phyloP scores from a whole-genome alignment of 35 echinoderm and acorn worm genomes.

The Nesometra sesokonis region DNA sequence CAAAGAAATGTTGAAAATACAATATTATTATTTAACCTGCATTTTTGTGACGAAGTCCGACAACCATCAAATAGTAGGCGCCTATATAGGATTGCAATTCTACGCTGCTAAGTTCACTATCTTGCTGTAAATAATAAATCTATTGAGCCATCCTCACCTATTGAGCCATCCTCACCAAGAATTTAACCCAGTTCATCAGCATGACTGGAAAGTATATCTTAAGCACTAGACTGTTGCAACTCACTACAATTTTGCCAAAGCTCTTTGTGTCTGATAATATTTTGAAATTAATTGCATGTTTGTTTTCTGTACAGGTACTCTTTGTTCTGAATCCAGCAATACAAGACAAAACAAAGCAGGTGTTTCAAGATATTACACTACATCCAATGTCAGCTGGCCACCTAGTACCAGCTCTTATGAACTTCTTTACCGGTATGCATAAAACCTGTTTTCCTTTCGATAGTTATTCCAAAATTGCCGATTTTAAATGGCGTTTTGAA shows the following conservation, averaged over 20 bases:
- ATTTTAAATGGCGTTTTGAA: too few relatives aligned
- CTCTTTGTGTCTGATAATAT: background rate
- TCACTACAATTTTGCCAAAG: background rate
- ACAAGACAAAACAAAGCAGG: conserved; percentile 72
- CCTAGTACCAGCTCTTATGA: conserved; percentile 90
- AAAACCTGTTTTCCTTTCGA: too few relatives aligned
- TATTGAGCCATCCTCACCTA: background rate
- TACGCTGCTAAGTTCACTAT: too few relatives aligned
- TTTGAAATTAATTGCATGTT: background rate
- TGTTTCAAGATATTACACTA: conserved; percentile 64
- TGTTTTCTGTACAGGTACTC: conserved; percentile 44
- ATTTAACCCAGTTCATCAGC: background rate
- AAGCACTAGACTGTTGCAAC: background rate
- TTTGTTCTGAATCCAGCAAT: conserved; percentile 96
- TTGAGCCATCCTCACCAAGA: too few relatives aligned
- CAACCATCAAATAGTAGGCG: too few relatives aligned
- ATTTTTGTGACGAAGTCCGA: too few relatives aligned
- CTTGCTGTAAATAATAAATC: too few relatives aligned
- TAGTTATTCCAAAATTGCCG: too few relatives aligned
- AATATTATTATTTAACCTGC: too few relatives aligned
- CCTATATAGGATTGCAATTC: too few relatives aligned
- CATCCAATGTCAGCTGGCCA: conserved; percentile 64
- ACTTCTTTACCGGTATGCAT: conserved; percentile 86
- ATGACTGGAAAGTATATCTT: background rate
- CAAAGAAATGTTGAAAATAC: too few relatives aligned